Evolutionary conservation across 2,113 vertebrate species (phyloP).

Genomic region (Pelecanoides urinatrix): DNA sequence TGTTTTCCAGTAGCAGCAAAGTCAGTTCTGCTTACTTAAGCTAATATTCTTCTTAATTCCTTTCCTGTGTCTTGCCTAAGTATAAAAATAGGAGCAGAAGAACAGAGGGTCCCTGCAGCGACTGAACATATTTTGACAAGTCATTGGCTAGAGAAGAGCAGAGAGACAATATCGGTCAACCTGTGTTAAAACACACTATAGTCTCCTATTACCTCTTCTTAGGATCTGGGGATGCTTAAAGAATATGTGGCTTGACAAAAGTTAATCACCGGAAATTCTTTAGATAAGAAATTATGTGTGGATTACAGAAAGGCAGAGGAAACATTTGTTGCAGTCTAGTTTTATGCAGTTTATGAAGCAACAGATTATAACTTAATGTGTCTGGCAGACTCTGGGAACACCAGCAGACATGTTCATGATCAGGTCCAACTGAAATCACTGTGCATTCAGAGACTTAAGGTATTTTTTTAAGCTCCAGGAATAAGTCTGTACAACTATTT

Average conservation of each 20-base stretch:
- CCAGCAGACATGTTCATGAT: not conserved
- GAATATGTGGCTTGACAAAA: not conserved
- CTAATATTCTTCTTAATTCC: conserved; percentile 30
- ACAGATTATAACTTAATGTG: not conserved
- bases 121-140: not conserved
- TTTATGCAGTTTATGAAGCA: not conserved
- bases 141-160: not conserved
- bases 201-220: not conserved
- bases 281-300: not conserved
- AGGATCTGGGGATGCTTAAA: not conserved
- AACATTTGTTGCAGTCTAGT: not conserved
- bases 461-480: not conserved
- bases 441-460: not conserved
- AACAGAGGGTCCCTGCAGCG: not conserved
- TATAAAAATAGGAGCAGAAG: conserved; percentile 16
- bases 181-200: not conserved
- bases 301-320: not conserved
- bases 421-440: not conserved
- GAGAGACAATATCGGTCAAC: not conserved
- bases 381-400: not conserved
- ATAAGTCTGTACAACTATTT: not conserved
- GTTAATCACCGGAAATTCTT: not conserved
- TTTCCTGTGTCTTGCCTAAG: not conserved
- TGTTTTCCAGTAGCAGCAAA: conserved; percentile 31
- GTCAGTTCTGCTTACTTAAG: conserved; percentile 55